Base-by-base conservation (phyloP, 2,888 invertebrate genomes). In the Autographa gamma region DNA sequence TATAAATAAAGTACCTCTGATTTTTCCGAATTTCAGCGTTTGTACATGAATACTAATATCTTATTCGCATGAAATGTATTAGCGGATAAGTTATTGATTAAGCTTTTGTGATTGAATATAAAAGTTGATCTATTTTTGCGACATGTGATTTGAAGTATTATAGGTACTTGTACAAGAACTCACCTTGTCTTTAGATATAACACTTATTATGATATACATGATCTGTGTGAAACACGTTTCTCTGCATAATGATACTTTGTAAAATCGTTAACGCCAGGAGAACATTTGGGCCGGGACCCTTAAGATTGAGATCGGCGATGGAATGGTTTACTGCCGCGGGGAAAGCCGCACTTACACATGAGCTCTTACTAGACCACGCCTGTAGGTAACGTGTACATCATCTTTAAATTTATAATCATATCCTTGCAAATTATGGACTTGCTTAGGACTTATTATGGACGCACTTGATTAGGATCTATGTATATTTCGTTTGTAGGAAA, bases 161-260 rank as follows among this genome's bases (percentile, higher is more conserved):
- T n/a, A 16, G 14, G 14, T 4, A n/a, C 8, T 3, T 14, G 1
- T 6, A 43, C n/a, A n/a, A n/a, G 48, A 48, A 48, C 48, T n/a
- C 48, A 48, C 48, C 48, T 48, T n/a, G n/a, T 48, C 48, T 48
- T 48, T 6, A 6, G 8, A n/a, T n/a, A 8, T 48, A n/a, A 48
- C 48, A 48, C n/a, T n/a, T 48, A 48, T n/a, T 48, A 48, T n/a
- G 48, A n/a, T 48, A n/a, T 48, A 48, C 48, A 48, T 48, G n/a
- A 48, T 48, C n/a, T 48, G n/a, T 48, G 48, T 48, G n/a, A n/a
- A 8, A n/a, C 48, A 48, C 48, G 48, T n/a, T 48, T 48, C 48
- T 48, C 48, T n/a, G 48, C 48, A 48, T 48, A 48, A 48, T 48
- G 48, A 48, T 48, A 48, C 48, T 48, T 48, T 48, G n/a, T 48